These are phyloP conservation scores for Pinctada fucata DNA, from an alignment of 2,888 invertebrate species.

Conservation along the genomic window DNA sequence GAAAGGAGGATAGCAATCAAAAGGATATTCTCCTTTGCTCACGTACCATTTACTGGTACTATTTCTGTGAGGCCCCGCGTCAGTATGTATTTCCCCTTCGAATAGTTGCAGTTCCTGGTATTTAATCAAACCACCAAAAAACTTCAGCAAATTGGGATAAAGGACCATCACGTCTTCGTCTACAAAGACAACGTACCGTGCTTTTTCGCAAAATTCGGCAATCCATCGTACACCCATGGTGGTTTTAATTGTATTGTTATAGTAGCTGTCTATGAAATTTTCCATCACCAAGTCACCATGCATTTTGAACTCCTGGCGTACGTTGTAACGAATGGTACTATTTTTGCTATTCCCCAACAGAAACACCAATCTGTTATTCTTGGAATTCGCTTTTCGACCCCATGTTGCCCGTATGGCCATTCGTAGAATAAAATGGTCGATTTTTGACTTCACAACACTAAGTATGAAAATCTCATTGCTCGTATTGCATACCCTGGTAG, in stretches of 20 bases:
- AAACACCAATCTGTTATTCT: not conserved
- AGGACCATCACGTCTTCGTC: not conserved
- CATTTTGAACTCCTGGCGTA: not conserved
- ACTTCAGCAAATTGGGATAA: not conserved
- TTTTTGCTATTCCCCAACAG: not conserved
- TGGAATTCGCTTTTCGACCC: not conserved
- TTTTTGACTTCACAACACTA: not conserved
- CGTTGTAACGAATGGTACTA: too few species aligned
- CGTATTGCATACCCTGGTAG: too few species aligned
- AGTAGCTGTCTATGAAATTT: not conserved
- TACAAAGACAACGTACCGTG: not conserved
- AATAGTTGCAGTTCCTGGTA: not conserved
- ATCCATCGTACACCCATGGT: conserved; percentile 3
- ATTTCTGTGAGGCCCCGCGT: not conserved
- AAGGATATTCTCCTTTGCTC: not conserved
- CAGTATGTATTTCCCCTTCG: not conserved
- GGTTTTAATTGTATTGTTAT: not conserved
- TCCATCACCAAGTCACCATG: not conserved
- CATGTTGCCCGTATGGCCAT: not conserved
- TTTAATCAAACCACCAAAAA: not conserved
- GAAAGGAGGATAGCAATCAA: conserved; percentile 13
- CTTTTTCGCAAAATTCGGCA: not conserved
- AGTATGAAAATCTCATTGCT: too few species aligned
- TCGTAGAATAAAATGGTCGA: not conserved
- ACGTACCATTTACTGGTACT: not conserved